These are phyloP conservation scores for Opisthograptis luteolata DNA, from an alignment of 2,888 invertebrate genomes.

Conservation along the genomic window DNA sequence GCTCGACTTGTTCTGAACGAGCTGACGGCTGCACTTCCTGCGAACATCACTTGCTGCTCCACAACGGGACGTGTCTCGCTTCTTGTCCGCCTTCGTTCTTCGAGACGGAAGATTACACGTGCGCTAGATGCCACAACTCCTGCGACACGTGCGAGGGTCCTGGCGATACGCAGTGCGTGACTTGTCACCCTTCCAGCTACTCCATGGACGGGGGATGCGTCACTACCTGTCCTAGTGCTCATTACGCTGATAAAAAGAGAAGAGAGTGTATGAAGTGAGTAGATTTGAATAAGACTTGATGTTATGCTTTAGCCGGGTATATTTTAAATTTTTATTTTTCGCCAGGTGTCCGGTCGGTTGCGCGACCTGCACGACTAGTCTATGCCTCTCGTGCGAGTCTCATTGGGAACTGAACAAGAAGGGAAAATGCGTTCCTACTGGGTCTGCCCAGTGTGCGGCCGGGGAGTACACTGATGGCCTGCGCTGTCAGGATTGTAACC, in stretches of 20 bases:
- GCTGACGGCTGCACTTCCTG: conserved; percentile 94
- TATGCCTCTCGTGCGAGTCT: conserved; percentile 89
- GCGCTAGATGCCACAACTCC: conserved; percentile 90
- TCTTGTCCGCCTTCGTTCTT: conserved; percentile 92
- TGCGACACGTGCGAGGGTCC: conserved; percentile 93
- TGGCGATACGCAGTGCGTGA: conserved; percentile 91
- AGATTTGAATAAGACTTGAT: conserved; percentile 8
- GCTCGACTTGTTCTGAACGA: conserved; percentile 92
- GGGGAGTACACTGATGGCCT: conserved; percentile 86
- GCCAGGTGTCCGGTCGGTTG: conserved; percentile 90
- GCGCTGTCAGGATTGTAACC: conserved; percentile 90
- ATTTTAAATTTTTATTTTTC: conserved; percentile 25
- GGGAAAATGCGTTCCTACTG: conserved; percentile 88
- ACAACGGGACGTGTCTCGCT: conserved; percentile 92
- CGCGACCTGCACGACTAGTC: conserved; percentile 88
- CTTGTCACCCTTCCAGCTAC: conserved; percentile 89
- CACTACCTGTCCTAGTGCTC: conserved; percentile 88
- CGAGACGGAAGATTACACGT: conserved; percentile 94
- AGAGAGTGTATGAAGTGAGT: conserved; percentile 89
- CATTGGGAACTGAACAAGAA: conserved; percentile 91
- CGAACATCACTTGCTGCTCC: conserved; percentile 93
- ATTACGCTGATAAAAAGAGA: conserved; percentile 90
- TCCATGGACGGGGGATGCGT: conserved; percentile 89
- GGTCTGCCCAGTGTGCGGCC: conserved; percentile 87
- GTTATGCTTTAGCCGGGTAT: not conserved